Base-by-base conservation (phyloP, 2,113 vertebrate species). In the Propithecus coquereli region DNA sequence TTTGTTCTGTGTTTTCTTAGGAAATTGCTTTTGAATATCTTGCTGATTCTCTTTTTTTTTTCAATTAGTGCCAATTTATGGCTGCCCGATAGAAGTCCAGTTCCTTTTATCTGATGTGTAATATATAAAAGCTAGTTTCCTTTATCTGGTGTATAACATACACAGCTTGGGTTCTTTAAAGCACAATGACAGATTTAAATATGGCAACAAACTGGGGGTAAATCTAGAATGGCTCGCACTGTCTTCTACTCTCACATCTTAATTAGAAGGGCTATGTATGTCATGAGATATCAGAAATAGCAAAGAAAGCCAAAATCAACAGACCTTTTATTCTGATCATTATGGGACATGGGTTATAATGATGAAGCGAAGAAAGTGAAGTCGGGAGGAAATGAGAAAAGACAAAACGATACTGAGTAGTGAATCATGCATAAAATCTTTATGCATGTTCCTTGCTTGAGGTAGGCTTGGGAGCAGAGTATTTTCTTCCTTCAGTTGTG, bases 1-100 rank as follows among this genome's bases (percentile, higher is more conserved):
- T 47, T 65, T 87, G 10, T 83, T 87, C 76, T 90, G 61, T 68
- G 23, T 87, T 87, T 92, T 63, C 57, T 74, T 85, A 65, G 65
- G 59, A 83, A 93, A 87, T 84, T 88, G 70, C 23, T 91, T 90
- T 95, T 76, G n/a, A 90, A 34, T 76, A 92, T 47, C 30, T 87
- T 43, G 23, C 20, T 40, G n/a, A 82, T 5, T 3, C 1, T 61
- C 11, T 5, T 30, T 40, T 16, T n/a, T 30, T 40, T 30, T n/a
- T 47, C 74, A 70, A 74, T 80, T 47, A 17, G 18, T 92, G 25
- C 8, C 8, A 90, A 79, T 84, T 95, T 22, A 83, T 37, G 17
- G 13, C n/a, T 79, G 8, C 11, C 40, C 73, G 81, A 76, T 65
- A 86, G 25, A 84, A 90, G 79, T 83, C 68, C 59, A 25, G n/a